Evolutionary conservation across 2,797 vertebrate species (phyloP).

Genomic region (Acanthopagrus latus): DNA sequence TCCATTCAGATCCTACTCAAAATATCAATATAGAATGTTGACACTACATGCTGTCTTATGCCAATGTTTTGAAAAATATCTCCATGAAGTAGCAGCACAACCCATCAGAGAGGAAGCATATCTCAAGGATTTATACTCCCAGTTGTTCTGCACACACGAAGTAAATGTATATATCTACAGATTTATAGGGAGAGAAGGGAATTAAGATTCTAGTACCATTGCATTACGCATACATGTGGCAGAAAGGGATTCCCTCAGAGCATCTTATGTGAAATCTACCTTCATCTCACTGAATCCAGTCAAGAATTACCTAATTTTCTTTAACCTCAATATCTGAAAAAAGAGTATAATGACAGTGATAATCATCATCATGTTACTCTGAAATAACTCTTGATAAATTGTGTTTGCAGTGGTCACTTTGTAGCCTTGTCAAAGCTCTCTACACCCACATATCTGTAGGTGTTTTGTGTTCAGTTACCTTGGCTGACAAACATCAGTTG

Average conservation of each 20-base stretch:
- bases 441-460: conserved; percentile 11
- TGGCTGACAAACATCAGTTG: conserved; percentile 3
- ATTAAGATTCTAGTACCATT: conserved; percentile 27
- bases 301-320: background rate
- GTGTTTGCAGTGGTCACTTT: background rate
- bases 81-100: conserved; percentile 27
- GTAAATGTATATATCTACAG: conserved; percentile 51
- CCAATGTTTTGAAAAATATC: conserved; percentile 42
- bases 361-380: background rate
- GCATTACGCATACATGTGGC: conserved; percentile 29
- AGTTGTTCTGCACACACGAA: conserved; percentile 45
- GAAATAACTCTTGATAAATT: background rate
- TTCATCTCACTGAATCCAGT: conserved; percentile 25
- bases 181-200: conserved; percentile 42
- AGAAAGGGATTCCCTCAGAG: conserved; percentile 6
- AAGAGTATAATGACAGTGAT: background rate
- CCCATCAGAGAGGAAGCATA: conserved; percentile 35
- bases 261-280: conserved; percentile 22
- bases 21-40: conserved; percentile 6
- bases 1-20: background rate
- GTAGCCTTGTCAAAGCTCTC: conserved; percentile 1
- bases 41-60: conserved; percentile 17
- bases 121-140: conserved; percentile 54
- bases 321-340: background rate
- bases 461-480: conserved; percentile 10